Conservation (phyloP, 2,888 invertebrate genomes). For the Encarsia formosa region DNA sequence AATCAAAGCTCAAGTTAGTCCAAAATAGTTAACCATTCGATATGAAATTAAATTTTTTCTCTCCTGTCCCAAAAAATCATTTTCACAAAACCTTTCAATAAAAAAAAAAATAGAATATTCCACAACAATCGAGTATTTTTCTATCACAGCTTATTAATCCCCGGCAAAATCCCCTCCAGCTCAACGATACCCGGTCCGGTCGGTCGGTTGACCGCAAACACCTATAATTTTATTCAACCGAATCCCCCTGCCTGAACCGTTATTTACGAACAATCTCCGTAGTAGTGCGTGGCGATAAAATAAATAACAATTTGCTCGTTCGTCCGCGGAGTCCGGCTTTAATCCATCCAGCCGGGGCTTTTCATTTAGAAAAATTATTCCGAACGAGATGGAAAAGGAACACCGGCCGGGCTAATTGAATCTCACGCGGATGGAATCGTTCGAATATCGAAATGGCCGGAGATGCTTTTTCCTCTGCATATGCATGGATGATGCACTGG, state of each 20-base stretch:
- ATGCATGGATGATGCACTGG: neutral
- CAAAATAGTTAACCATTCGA: too few species aligned
- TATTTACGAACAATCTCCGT: too few species aligned
- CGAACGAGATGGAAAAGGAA: neutral
- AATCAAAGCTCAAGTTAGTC: too few species aligned
- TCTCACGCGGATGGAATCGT: conserved; percentile 5
- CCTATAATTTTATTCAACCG: too few species aligned
- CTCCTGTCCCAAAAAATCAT: too few species aligned
- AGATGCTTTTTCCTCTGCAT: neutral
- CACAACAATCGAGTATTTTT: too few species aligned
- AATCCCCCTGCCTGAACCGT: too few species aligned
- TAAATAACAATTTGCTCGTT: neutral
- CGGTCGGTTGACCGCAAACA: neutral
- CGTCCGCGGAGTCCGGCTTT: neutral
- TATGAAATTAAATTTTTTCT: too few species aligned
- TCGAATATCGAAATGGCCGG: conserved; percentile 5
- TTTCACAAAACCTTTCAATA: too few species aligned
- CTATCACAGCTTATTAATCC: neutral
- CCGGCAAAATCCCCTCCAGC: neutral
- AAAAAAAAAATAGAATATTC: too few species aligned
- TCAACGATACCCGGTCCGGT: neutral
- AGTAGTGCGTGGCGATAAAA: too few species aligned
- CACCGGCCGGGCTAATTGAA: conserved; percentile 9
- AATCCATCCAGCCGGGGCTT: conserved; percentile 4
- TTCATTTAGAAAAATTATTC: conserved; percentile 17